phyloP scores from a whole-genome alignment of 2,113 vertebrate genomes.

The Zosterops hypoxanthus region DNA sequence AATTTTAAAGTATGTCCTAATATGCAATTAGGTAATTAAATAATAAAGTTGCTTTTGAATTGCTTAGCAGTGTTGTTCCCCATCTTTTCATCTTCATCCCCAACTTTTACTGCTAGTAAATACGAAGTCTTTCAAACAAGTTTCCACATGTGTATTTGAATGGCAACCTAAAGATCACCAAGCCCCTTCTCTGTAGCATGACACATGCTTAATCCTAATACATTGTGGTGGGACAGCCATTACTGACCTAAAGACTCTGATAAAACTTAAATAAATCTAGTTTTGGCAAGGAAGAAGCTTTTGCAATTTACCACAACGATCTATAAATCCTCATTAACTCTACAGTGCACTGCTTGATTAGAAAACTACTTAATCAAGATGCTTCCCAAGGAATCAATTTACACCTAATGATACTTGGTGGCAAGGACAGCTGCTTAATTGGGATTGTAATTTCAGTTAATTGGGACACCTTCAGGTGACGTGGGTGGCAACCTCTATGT shows the following conservation, averaged over 20 bases:
- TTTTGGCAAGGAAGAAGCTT: background rate
- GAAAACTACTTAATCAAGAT: slow-evolving; percentile 44
- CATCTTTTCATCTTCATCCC: no score
- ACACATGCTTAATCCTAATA: background rate
- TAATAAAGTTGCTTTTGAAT: background rate
- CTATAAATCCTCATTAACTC: slow-evolving; percentile 42
- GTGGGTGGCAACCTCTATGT: background rate
- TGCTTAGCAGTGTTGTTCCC: background rate
- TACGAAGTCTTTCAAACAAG: background rate
- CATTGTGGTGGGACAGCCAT: background rate
- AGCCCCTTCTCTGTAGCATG: background rate
- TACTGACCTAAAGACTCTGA: background rate
- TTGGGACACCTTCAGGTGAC: background rate
- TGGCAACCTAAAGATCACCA: background rate
- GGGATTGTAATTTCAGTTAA: slow-evolving; percentile 23
- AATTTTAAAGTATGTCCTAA: background rate
- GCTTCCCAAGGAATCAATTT: slow-evolving; percentile 44
- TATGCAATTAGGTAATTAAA: background rate
- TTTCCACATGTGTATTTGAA: background rate
- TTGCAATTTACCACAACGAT: background rate
- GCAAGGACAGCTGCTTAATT: slow-evolving; percentile 31
- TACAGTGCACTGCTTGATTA: slow-evolving; percentile 1
- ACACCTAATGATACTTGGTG: background rate
- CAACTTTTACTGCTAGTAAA: background rate
- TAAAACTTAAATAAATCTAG: background rate